Base-by-base conservation (phyloP, 1,140 invertebrate genomes). In the Onthophagus taurus region DNA sequence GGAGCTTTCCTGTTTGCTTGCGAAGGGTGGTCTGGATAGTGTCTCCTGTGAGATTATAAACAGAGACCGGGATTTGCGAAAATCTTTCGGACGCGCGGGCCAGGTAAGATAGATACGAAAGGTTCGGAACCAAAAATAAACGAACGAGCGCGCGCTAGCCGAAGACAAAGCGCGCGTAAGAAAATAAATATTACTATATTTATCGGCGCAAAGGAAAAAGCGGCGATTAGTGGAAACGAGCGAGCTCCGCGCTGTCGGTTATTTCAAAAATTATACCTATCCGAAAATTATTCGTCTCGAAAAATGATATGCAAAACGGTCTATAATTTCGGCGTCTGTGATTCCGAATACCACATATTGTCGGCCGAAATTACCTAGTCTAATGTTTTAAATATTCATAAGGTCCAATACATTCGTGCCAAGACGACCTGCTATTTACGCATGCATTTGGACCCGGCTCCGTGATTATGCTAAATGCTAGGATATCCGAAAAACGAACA, bases 291-390 rank as follows among this genome's bases (percentile, higher is more conserved):
- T 58, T 58, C 49, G 50, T 57, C 56, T 58, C 47, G 45, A 54
- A 39, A 60, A 61, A 59, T 58, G 54, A 58, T 62, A 62, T 60
- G 60, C 58, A 60, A 60, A 62, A 59, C 45, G 51, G 43, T 50
- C 50, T 56, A 48, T 59, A 62, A 60, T 60, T 62, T 60, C 29
- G 52, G 51, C 45, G 56, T 57, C 55, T 58, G 53, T 55, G 52
- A 55, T 54, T 60, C 47, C 44, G 38, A 48, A 47, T 42, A 30
- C 46, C 43, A 50, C 44, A 41, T 31, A 41, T 31, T 21, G 41
- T 46, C 52, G 52, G 53, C 55, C 55, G 57, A 57, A 60, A 57
- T 47, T 49, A 45, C 43, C 47, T 45, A 50, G 36, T 51, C 41
- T 41, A 45, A 53, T 49, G 45, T 54, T 52, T 55, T 52, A 58